A percentile compares a stretch with the other conserved stretches of the same genome.
phyloP scores from a whole-genome alignment of 2,888 invertebrate genomes.

The Keiferia lycopersicella region DNA sequence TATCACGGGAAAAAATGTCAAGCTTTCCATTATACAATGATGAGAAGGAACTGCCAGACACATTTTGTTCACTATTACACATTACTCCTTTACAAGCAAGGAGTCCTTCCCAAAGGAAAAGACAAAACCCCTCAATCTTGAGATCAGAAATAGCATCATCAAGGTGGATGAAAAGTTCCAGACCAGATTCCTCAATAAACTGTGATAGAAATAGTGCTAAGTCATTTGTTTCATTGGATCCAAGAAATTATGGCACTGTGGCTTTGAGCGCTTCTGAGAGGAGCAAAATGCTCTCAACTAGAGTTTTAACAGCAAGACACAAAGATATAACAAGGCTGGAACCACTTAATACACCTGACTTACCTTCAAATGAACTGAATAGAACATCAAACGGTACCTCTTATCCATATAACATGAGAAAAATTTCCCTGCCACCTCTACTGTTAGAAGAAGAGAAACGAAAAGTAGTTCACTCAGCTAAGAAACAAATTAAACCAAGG shows the following conservation, averaged over 20 bases:
- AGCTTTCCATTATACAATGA: constrained; percentile 50
- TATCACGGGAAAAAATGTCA: constrained; percentile 53
- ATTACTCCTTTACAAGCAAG: constrained; percentile 72
- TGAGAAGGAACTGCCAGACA: constrained; percentile 56
- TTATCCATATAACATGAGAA: constrained; percentile 59
- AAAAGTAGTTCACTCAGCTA: constrained; percentile 58
- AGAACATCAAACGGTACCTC: constrained; percentile 47
- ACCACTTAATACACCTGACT: constrained; percentile 63
- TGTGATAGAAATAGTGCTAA: constrained; percentile 75
- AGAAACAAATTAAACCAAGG: constrained; percentile 53
- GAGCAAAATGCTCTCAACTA: constrained; percentile 51
- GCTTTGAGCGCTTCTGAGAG: constrained; percentile 62
- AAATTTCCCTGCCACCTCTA: constrained; percentile 73
- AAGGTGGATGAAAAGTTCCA: constrained; percentile 68
- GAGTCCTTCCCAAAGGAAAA: constrained; percentile 62
- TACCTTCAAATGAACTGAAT: constrained; percentile 50
- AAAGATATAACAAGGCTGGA: constrained; percentile 63
- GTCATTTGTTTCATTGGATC: constrained; percentile 71
- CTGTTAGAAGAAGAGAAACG: constrained; percentile 68
- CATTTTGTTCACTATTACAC: constrained; percentile 70
- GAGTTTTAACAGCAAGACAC: constrained; percentile 67
- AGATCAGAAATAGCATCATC: constrained; percentile 75
- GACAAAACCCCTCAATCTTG: constrained; percentile 63
- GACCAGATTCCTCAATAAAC: constrained; percentile 70
- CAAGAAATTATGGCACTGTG: constrained; percentile 55